Conservation (phyloP, 2,113 vertebrate species). For the Sphyrna mokarran region DNA sequence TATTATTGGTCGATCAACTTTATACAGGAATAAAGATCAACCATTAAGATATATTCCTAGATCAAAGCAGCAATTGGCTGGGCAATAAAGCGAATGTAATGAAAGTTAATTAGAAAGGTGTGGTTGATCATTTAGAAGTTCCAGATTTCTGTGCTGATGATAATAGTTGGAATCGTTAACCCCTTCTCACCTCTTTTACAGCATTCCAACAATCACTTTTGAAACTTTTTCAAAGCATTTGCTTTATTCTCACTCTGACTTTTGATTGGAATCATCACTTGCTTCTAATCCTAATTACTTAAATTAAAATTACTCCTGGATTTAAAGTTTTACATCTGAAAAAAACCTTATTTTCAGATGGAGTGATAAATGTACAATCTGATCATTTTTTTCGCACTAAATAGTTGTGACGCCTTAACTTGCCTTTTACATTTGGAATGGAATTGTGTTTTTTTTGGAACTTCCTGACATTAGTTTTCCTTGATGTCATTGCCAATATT, state of each 20-base stretch:
- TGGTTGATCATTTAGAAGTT: neutral
- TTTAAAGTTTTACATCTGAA: neutral
- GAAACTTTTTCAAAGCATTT: neutral
- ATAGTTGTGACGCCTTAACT: neutral
- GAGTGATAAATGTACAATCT: neutral
- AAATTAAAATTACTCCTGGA: neutral
- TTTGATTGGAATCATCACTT: neutral
- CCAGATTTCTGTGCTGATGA: neutral
- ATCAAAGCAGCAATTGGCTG: neutral
- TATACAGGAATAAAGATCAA: neutral
- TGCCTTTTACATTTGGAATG: neutral
- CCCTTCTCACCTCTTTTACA: neutral
- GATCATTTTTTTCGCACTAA: neutral
- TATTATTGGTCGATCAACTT: neutral
- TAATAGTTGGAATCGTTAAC: neutral
- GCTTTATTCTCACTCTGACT: neutral
- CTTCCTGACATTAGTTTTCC: too few relatives aligned
- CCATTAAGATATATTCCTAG: neutral
- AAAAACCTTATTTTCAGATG: neutral
- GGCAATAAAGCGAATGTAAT: neutral
- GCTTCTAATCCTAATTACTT: neutral
- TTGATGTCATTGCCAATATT: neutral
- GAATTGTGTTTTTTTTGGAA: neutral
- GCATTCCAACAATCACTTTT: neutral
- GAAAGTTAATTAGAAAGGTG: neutral